phyloP scores from a whole-genome alignment of 1,140 invertebrate species.

The Microplitis mediator region DNA sequence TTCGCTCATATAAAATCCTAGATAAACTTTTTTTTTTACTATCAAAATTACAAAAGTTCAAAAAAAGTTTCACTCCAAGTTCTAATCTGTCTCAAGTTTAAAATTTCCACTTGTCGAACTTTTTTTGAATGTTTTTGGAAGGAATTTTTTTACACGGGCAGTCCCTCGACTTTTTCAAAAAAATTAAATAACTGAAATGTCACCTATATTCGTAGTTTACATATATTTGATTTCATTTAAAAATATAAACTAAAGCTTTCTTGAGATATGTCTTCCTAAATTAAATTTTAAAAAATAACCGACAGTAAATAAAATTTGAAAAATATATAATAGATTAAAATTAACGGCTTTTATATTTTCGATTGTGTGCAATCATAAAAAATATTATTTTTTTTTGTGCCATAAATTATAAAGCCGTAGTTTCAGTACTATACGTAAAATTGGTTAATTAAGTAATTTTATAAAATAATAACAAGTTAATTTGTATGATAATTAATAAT shows the following conservation, averaged over 20 bases:
- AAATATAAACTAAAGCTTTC: neutral
- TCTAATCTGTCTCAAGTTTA: too few relatives aligned
- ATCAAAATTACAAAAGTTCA: too few relatives aligned
- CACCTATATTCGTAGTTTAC: too few relatives aligned
- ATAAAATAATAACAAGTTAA: neutral
- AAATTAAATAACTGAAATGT: too few relatives aligned
- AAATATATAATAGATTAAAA: neutral
- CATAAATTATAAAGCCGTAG: constrained; percentile 39
- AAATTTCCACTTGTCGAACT: too few relatives aligned
- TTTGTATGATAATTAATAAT: neutral
- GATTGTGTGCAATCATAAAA: constrained; percentile 20
- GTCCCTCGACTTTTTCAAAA: too few relatives aligned
- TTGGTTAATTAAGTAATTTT: neutral
- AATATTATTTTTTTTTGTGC: constrained; percentile 42
- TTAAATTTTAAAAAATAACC: neutral
- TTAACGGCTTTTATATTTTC: neutral
- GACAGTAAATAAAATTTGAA: neutral
- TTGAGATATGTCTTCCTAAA: neutral
- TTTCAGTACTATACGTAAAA: neutral
- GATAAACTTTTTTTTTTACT: too few relatives aligned
- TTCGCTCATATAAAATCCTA: too few relatives aligned
- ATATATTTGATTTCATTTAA: constrained; percentile 10
- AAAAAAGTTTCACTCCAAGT: too few relatives aligned
- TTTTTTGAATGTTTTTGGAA: too few relatives aligned
- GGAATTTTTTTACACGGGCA: too few relatives aligned